These are phyloP conservation scores for Indri indri DNA, from an alignment of 2,113 vertebrate species.

Conservation along the genomic window DNA sequence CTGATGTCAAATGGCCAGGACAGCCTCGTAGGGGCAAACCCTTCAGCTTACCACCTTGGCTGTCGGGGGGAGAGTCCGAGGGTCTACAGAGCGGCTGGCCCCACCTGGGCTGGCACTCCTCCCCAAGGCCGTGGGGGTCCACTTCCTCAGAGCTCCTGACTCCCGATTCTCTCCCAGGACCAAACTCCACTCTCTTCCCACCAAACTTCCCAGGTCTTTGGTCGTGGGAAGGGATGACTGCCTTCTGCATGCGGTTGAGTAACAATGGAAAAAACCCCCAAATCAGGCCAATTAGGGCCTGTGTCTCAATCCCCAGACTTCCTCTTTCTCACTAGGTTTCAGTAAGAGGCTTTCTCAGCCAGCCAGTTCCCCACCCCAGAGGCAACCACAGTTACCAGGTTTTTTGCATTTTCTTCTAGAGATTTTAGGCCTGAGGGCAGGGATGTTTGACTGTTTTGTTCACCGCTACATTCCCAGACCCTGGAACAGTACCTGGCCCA, in stretches of 20 bases:
- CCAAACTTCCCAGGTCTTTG: not conserved
- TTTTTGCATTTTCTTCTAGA: not conserved
- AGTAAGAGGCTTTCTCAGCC: not conserved
- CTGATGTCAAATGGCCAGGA: not conserved
- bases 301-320: not conserved
- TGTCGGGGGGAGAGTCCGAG: not conserved
- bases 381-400: not conserved
- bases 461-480: not conserved
- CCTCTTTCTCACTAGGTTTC: not conserved
- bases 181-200: not conserved
- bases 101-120: not conserved
- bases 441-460: not conserved
- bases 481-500: not conserved
- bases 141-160: not conserved
- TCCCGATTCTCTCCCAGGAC: not conserved
- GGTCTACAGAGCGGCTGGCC: not conserved
- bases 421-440: not conserved
- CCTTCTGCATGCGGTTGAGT: accelerated
- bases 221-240: not conserved
- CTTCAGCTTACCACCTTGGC: not conserved
- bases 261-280: too few relatives aligned
- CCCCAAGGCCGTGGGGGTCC: not conserved
- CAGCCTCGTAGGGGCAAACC: not conserved
- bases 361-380: not conserved
- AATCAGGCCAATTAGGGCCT: not conserved